Base-by-base conservation (phyloP, 2,797 vertebrate species). In the Microchirus variegatus region DNA sequence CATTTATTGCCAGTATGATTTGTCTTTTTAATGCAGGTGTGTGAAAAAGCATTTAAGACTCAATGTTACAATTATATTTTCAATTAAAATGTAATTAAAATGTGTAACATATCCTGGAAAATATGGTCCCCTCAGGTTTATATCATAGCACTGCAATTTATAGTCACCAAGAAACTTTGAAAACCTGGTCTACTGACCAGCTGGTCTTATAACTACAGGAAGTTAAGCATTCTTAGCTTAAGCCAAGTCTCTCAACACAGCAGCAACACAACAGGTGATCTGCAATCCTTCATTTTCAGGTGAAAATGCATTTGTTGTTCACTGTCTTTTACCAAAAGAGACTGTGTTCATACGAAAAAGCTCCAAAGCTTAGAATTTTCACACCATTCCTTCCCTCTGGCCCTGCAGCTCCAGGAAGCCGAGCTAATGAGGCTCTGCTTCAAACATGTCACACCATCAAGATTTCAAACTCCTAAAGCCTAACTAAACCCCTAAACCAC, bases 371-470 rank as follows among this genome's bases (percentile, higher is more conserved):
- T 46, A 38, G 26, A 26, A 44, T 57, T 65, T 71, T 55, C 53
- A 47, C 68, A 58, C 57, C 41, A 41, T 71, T 73, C 44, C 54
- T 59, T 54, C 54, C 77, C 73, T 44, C 41, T 59, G 70, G 80
- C 65, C 73, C 49, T n/a, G 22, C 35, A 73, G 43, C 79, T 65
- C 62, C 65, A 53, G 38, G 42, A 75, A 73, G 68, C 63, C 44
- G 40, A 17, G 57, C 62, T 67, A 71, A 77, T 63, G 17, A 61
- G 73, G 44, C 48, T 35, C 38, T 36, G 15, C 69, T 87, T 81
- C 66, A 77, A 78, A 74, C 53, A 36, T 35, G 14, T 60, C 74
- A 68, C 70, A 56, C 58, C 60, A 70, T 63, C 22, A 69, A 74
- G 19, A 38, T 73, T 54, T 70, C 63, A 59, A 67, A 77, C 66